Base-by-base conservation (phyloP, 2,888 invertebrate genomes). In the Camptogramma bilineatum region DNA sequence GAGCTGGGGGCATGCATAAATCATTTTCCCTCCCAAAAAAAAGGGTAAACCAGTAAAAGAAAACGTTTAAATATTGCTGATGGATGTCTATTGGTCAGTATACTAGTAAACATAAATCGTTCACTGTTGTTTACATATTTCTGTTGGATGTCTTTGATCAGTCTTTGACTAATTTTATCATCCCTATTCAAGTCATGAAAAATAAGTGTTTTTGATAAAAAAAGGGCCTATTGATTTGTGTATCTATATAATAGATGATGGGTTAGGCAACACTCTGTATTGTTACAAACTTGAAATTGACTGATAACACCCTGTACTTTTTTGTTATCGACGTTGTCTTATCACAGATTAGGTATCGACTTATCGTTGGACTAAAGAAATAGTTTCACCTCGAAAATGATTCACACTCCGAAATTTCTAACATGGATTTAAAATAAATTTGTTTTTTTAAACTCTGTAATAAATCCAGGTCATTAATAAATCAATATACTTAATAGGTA, bases 331-430 rank as follows among this genome's bases (percentile, higher is more conserved):
- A 73, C 73, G 77, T 76, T 76, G 77, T 82, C 82, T 88, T 92
- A 92, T 92, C 92, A 75, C 85, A 89, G 91, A 91, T 91, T 91
- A 91, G 88, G 76, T 91, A 91, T 91, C 87, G 87, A 86, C 83
- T 87, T 90, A 88, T 90, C 89, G 76, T 75, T 69, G 75, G 50
- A 77, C 83, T 75, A 83, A 90, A 86, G 86, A 83, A 88, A 87
- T 79, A 83, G 80, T 80, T 84, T 82, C 79, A 79, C 78, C 81
- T 84, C 78, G 73, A 82, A 82, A 82, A 67, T 81, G 76, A 78
- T 66, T 81, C 79, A 82, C 62, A 70, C 55, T 62, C 57, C 57
- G 28, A 51, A 39, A 28, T 39, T 56, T 48, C 18, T 24, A 39
- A 48, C 9, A 1, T 16, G 13, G 21, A 17, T 31, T 55, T 31